Conservation (phyloP, 2,797 vertebrate genomes). For the Babyrousa celebensis region DNA sequence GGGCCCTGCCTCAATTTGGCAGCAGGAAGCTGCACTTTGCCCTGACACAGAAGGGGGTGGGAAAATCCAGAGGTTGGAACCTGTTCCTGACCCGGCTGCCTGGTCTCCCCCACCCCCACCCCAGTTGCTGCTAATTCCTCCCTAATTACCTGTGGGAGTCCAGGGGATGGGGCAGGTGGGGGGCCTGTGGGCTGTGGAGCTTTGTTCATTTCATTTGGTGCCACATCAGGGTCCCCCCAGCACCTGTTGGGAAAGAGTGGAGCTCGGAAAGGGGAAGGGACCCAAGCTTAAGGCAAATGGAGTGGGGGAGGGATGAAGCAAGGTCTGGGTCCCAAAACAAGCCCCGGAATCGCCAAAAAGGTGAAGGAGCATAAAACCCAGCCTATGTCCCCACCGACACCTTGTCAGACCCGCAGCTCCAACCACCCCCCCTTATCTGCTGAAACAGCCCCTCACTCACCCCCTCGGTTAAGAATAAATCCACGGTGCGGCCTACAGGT, state of each 20-base stretch:
- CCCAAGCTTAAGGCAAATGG: slow-evolving; percentile 66
- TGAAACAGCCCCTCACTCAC: slow-evolving; percentile 76
- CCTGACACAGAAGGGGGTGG: slow-evolving; percentile 81
- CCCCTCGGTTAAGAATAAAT: slow-evolving; percentile 89
- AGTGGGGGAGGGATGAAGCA: slow-evolving; percentile 51
- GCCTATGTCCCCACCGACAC: slow-evolving; percentile 74
- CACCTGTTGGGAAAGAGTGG: slow-evolving; percentile 92
- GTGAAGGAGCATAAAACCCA: slow-evolving; percentile 38
- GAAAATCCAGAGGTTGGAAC: slow-evolving; percentile 75
- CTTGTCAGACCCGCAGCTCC: slow-evolving; percentile 69
- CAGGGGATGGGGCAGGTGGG: slow-evolving; percentile 98
- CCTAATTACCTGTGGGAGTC: slow-evolving; percentile 96
- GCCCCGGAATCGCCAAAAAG: not conserved
- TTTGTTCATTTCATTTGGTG: slow-evolving; percentile 99
- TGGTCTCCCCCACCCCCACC: slow-evolving; percentile 74
- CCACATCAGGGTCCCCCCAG: slow-evolving; percentile 97
- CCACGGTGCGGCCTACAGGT: slow-evolving; percentile 86
- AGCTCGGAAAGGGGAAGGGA: slow-evolving; percentile 71
- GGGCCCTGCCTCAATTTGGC: slow-evolving; percentile 83
- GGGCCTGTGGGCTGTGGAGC: slow-evolving; percentile 98
- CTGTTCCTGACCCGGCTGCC: slow-evolving; percentile 64
- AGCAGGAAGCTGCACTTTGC: slow-evolving; percentile 85
- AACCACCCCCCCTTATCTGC: slow-evolving; percentile 25
- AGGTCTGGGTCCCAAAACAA: not conserved
- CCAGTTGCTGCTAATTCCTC: slow-evolving; percentile 58